These are phyloP conservation scores for Diorhabda carinulata DNA, from an alignment of 1,140 invertebrate genomes.

Conservation along the genomic window DNA sequence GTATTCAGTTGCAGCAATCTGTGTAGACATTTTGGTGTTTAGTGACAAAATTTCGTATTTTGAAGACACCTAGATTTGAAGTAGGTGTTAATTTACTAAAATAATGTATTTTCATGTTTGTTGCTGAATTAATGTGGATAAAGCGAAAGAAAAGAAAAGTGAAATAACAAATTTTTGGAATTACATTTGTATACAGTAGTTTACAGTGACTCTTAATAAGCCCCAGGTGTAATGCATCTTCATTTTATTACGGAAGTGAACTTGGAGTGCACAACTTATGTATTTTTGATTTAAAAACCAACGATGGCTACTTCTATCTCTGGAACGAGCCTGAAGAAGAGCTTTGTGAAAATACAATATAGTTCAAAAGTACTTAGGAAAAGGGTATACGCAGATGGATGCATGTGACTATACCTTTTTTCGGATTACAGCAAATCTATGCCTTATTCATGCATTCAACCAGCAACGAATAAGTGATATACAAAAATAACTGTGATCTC, in stretches of 20 bases:
- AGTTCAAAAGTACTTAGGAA: too few species aligned
- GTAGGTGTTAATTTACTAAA: too few species aligned
- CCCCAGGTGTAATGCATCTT: constrained; percentile 34
- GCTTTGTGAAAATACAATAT: constrained; percentile 28
- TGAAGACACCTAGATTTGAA: too few species aligned
- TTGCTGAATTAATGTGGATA: too few species aligned
- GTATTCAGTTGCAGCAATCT: too few species aligned
- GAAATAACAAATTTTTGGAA: constrained; percentile 25
- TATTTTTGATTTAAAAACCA: constrained; percentile 35
- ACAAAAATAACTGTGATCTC: not conserved
- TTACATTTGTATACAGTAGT: constrained; percentile 20
- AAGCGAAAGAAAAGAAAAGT: constrained; percentile 23
- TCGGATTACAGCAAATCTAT: constrained; percentile 3
- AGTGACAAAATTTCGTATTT: too few species aligned
- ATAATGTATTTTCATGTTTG: too few species aligned
- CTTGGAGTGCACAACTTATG: constrained; percentile 40
- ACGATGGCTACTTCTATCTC: constrained; percentile 28
- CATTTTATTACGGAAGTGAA: constrained; percentile 40
- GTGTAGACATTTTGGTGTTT: too few species aligned
- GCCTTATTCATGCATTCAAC: not conserved
- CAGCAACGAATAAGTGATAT: not conserved
- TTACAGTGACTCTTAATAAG: constrained; percentile 31
- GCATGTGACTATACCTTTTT: not conserved
- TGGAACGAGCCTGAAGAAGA: constrained; percentile 26
- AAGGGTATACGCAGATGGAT: too few species aligned